phyloP scores from a whole-genome alignment of 2,888 invertebrate genomes.

The Ditula angustiorana region DNA sequence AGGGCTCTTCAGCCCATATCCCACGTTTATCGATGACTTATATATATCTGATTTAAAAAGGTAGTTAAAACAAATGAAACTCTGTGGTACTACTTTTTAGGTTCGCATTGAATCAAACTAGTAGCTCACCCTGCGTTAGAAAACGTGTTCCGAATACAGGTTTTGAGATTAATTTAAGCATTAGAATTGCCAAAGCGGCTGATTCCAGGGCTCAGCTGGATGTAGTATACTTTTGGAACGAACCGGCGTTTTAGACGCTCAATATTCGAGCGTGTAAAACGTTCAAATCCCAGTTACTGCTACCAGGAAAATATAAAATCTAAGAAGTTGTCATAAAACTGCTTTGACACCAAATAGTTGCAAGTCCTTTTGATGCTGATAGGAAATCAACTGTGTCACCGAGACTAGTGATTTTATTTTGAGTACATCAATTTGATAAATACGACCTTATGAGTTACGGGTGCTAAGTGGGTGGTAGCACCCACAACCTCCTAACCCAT shows the following conservation, averaged over 20 bases:
- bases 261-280: neutral
- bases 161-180: neutral
- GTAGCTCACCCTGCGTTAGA: too few relatives aligned
- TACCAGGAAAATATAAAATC: neutral
- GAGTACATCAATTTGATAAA: neutral
- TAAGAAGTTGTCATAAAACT: too few relatives aligned
- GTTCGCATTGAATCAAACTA: too few relatives aligned
- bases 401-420: neutral
- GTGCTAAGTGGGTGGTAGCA: slow-evolving; percentile 2
- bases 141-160: too few relatives aligned
- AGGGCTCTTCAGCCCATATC: too few relatives aligned
- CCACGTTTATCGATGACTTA: too few relatives aligned
- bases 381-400: neutral
- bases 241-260: neutral
- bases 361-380: neutral
- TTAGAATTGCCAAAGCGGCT: neutral
- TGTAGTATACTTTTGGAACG: neutral
- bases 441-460: neutral
- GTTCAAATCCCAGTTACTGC: neutral
- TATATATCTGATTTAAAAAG: too few relatives aligned
- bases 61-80: too few relatives aligned
- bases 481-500: slow-evolving; percentile 3
- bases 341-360: neutral
- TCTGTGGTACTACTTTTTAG: too few relatives aligned
- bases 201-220: neutral